Evolutionary conservation across 2,113 vertebrate species (phyloP), one percentile per base, ranked within the genome.

Genomic region (Crotalus tigris): DNA sequence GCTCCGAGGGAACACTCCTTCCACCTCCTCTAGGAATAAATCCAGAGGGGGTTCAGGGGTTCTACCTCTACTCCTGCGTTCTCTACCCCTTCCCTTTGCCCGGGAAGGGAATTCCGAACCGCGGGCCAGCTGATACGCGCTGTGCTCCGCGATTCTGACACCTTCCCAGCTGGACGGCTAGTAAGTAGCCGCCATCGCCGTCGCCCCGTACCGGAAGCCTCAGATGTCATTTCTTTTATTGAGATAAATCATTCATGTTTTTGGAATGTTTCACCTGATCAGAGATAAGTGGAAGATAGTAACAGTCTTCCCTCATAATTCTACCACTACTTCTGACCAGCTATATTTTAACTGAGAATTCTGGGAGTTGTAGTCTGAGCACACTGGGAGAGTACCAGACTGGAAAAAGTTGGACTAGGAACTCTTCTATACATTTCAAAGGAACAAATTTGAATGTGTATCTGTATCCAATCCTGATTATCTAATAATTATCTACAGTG

Each of bases 161-260:
- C n/a, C n/a, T n/a, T n/a, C n/a, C n/a, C n/a, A n/a, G n/a, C n/a
- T n/a, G n/a, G n/a, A n/a, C n/a, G n/a, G n/a, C n/a, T n/a, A n/a
- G n/a, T n/a, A n/a, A n/a, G n/a, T n/a, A n/a, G n/a, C n/a, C n/a
- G n/a, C n/a, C n/a, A n/a, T n/a, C n/a, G n/a, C n/a, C n/a, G n/a
- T n/a, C n/a, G n/a, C n/a, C n/a, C n/a, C n/a, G n/a, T n/a, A n/a
- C n/a, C n/a, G n/a, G n/a, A n/a, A n/a, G n/a, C n/a, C n/a, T n/a
- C 58, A 94, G 13, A 51, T 91, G 89, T 64, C 90, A 44, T 95
- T 61, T 87, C 61, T 90, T 95, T 91, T 95, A n/a, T 94, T 88
- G 91, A 61, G 59, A n/a, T 85, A 54, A 94, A 33, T 59, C 81
- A 4, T 90, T 93, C 93, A 91, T 9, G 92, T 39, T 88, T 92